These are phyloP conservation scores for Casuarius casuarius DNA, from an alignment of 2,113 vertebrate species.

Conservation along the genomic window DNA sequence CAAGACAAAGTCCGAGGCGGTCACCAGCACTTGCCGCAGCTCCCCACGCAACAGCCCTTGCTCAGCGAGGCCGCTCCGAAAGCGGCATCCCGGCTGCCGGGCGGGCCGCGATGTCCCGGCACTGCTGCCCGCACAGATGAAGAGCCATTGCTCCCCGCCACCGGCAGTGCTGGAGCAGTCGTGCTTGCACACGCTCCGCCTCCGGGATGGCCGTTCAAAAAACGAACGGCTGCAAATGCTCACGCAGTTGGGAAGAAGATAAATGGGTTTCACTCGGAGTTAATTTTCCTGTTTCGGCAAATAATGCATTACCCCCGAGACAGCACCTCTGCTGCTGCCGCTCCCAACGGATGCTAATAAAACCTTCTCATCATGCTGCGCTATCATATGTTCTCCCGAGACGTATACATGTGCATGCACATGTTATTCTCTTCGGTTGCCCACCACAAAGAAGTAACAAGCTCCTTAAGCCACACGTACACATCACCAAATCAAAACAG, in stretches of 20 bases:
- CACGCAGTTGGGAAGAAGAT: neutral
- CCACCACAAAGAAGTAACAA: neutral
- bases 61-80: neutral
- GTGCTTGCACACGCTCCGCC: neutral
- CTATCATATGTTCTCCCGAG: neutral
- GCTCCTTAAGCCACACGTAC: neutral
- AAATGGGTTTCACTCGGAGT: fast-evolving
- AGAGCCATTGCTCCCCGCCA: neutral
- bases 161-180: neutral
- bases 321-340: neutral
- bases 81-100: fast-evolving
- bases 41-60: neutral
- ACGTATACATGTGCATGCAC: fast-evolving
- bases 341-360: neutral
- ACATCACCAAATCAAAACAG: constrained; percentile 1
- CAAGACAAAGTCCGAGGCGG: neutral
- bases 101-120: neutral
- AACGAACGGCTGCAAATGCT: neutral
- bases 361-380: neutral
- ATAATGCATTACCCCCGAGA: neutral
- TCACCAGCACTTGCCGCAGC: neutral
- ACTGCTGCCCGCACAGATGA: neutral
- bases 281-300: neutral
- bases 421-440: neutral
- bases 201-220: neutral